Evolutionary conservation across 2,888 invertebrate species (phyloP), one percentile per base, ranked within the genome.

Genomic region (Tetanocera ferruginea): DNA sequence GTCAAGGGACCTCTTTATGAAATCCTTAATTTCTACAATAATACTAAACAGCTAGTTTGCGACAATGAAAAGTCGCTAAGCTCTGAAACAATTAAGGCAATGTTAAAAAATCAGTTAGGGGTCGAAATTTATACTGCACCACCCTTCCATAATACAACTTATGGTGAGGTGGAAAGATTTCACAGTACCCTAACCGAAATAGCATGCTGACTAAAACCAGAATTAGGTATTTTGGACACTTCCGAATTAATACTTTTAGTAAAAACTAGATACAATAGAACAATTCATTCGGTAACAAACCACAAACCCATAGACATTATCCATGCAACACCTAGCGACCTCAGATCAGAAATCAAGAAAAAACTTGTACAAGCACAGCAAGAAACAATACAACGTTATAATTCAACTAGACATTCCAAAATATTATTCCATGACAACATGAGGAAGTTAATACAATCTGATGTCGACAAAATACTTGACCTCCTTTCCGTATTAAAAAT

Each of bases 91-190:
- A 74, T 76, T 19, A 64, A 74, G 69, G 64, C n/a, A 17, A 28
- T 79, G 17, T 64, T 79, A 3, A 80, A 76, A 64, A 72, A 80
- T 14, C 73, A 76, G 64, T 80, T 77, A 52, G 52, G 25, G 43
- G 74, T 77, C 5, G 28, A 72, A 11, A 74, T 60, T 23, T 72
- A 23, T 43, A 60, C 34, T 43, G 43, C 43, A 37, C 80, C 81
- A 71, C 77, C 79, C 37, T 76, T 78, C 14, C 82, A 79, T 67
- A 82, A 79, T 55, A 74, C 77, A 51, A 79, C 79, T n/a, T 78
- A 80, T 51, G 81, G 78, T 5, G 78, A 81, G 51, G 78, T 80
- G 28, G 76, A 80, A 23, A 43, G 76, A 17, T 67, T 81, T n/a
- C 78, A 81, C n/a, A 77, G 76, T 57, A 81, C 76, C 57, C 72